phyloP scores from a whole-genome alignment of 1,140 invertebrate genomes.

The Antheraea mylitta region DNA sequence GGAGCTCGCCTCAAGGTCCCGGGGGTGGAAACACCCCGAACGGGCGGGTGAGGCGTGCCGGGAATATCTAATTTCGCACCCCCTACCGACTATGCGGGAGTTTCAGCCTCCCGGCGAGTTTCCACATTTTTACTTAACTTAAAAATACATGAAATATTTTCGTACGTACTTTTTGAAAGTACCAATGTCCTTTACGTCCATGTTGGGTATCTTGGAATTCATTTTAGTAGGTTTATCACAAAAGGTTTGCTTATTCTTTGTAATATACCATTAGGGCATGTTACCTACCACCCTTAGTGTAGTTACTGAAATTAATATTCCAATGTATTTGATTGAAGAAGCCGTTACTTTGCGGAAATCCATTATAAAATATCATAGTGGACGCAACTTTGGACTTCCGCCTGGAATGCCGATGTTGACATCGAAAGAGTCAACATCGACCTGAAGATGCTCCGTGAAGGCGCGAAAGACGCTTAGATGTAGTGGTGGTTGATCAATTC shows the following conservation, averaged over 20 bases:
- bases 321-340: too few relatives aligned
- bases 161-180: not conserved
- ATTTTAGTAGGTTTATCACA: not conserved
- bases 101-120: slow-evolving; percentile 9
- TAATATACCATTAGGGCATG: not conserved
- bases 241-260: too few relatives aligned
- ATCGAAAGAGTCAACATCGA: too few relatives aligned
- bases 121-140: not conserved
- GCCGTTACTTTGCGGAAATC: too few relatives aligned
- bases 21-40: slow-evolving; percentile 15
- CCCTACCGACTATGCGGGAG: slow-evolving; percentile 5
- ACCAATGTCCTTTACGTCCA: not conserved
- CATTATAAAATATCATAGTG: too few relatives aligned
- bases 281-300: too few relatives aligned
- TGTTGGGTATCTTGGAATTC: not conserved
- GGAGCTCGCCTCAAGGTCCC: slow-evolving; percentile 32
- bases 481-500: too few relatives aligned
- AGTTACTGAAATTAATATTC: too few relatives aligned
- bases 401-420: too few relatives aligned
- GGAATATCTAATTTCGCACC: slow-evolving; percentile 20
- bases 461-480: too few relatives aligned
- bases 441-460: too few relatives aligned
- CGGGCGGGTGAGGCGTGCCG: not conserved
- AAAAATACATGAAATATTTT: slow-evolving; percentile 9
- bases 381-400: too few relatives aligned